A percentile compares a stretch with the other conserved stretches of the same genome.
Evolutionary conservation across 2,113 vertebrate species (phyloP).

Genomic region (Elephantulus edwardii): DNA sequence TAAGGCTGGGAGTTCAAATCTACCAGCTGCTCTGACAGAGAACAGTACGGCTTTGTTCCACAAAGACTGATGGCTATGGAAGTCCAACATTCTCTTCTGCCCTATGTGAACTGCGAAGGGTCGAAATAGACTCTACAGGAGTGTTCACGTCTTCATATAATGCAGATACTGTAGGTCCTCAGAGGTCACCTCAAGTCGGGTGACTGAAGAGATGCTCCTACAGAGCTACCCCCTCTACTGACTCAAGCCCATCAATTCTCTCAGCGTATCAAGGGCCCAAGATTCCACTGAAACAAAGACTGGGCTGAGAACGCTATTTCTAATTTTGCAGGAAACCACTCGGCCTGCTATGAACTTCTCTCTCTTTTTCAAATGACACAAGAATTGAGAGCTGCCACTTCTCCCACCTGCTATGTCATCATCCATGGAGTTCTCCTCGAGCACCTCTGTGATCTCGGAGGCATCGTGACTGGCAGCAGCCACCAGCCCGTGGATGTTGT

Average conservation of each 20-base stretch:
- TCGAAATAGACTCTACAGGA: background rate
- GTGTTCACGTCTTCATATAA: background rate
- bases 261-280: background rate
- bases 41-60: background rate
- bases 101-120: too few relatives aligned
- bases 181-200: background rate
- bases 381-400: background rate
- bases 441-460: background rate
- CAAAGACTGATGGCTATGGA: background rate
- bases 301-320: background rate
- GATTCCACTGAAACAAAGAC: background rate
- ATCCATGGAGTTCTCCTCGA: conserved; percentile 46
- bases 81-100: background rate
- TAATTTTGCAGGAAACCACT: background rate
- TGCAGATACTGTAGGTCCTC: background rate
- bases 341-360: background rate
- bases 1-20: background rate
- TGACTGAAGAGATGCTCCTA: background rate
- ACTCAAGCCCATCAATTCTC: background rate
- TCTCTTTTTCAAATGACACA: background rate
- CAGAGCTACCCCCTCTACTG: background rate
- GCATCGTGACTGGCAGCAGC: background rate
- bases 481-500: conserved; percentile 84
- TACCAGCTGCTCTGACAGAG: background rate
- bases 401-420: conserved; percentile 82